Evolutionary conservation across 2,888 invertebrate species (phyloP), one percentile per base, ranked within the genome.

Genomic region (Choristoneura rosaceana): DNA sequence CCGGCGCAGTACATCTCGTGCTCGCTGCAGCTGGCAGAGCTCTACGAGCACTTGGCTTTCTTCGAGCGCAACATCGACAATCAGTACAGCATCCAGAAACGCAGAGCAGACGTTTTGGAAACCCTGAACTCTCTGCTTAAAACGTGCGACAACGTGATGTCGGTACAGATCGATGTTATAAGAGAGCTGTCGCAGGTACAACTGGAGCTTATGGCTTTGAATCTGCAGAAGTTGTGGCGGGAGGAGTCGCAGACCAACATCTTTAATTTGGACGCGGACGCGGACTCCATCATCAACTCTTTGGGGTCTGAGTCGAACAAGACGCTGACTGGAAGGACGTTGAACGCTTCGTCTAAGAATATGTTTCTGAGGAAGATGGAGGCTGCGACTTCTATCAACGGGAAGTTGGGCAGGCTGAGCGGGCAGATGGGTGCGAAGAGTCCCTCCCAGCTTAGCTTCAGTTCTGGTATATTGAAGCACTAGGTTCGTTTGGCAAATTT

Each of bases 31-130:
- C 83, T 95, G 60, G 96, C 96, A 58, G 96, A 96, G 79, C 84
- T 96, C 14, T 96, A 96, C 82, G 95, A 96, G 78, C 95, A 95
- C 80, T 89, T 97, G 67, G 95, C 96, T 0, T 96, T 96, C 84
- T 97, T 96, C 87, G 97, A 97, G 85, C 90, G 94, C 52, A 96
- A 96, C 81, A 91, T 96, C 58, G 96, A 96, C 74, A 89, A 87
- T 74, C 93, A 93, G 77, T 96, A 96, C 80, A 93, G 88, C 74
- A 93, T 95, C 33, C 95, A 95, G 78, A 95, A 95, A 82, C 89
- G 95, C 61, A 87, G 96, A 25, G 95, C 95, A 1, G 95, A 95
- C 66, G 94, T 95, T 25, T 82, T 96, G 25, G 96, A 96, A 81
- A 93, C 94, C 0, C 83, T 96, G 0, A 95, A 95, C 79, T 90